Percentiles rank a stretch among this genome's conserved stretches.
phyloP scores from a whole-genome alignment of 1,140 invertebrate species.

The Drosophila tani region DNA sequence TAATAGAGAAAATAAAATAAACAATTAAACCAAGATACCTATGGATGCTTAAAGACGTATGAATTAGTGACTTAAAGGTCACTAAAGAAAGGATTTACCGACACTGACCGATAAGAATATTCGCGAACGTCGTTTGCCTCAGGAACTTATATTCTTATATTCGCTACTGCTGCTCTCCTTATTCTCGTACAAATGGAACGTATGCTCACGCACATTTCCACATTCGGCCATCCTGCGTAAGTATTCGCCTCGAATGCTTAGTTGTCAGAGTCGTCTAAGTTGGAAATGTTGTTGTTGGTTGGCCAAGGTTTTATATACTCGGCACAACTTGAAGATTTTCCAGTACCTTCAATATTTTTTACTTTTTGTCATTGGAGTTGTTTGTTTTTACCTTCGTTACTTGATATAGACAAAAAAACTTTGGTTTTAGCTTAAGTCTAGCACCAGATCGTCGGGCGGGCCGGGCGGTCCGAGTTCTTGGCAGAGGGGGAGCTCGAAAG shows the following conservation, averaged over 20 bases:
- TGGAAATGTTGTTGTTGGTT: background rate
- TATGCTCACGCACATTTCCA: background rate
- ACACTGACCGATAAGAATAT: too few species aligned
- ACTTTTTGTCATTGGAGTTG: background rate
- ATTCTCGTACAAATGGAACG: too few species aligned
- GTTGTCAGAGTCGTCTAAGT: background rate
- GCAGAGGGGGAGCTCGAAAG: too few species aligned
- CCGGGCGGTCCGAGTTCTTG: too few species aligned
- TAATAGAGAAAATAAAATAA: too few species aligned
- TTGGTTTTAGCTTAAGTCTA: background rate
- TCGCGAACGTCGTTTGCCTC: too few species aligned
- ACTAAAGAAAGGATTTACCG: too few species aligned
- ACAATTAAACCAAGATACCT: too few species aligned
- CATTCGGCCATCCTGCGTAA: slow-evolving; percentile 17
- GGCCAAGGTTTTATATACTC: slow-evolving; percentile 11
- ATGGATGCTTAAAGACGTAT: too few species aligned
- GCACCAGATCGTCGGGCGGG: background rate
- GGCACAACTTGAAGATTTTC: background rate
- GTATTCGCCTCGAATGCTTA: slow-evolving; percentile 3
- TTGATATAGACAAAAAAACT: slow-evolving; percentile 8
- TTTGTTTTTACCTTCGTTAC: background rate
- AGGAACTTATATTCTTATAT: too few species aligned
- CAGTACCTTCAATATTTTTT: background rate
- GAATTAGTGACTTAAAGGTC: too few species aligned
- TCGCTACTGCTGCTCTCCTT: background rate